phyloP scores from a whole-genome alignment of 1,140 invertebrate species.

The Scaptomyza hsui region DNA sequence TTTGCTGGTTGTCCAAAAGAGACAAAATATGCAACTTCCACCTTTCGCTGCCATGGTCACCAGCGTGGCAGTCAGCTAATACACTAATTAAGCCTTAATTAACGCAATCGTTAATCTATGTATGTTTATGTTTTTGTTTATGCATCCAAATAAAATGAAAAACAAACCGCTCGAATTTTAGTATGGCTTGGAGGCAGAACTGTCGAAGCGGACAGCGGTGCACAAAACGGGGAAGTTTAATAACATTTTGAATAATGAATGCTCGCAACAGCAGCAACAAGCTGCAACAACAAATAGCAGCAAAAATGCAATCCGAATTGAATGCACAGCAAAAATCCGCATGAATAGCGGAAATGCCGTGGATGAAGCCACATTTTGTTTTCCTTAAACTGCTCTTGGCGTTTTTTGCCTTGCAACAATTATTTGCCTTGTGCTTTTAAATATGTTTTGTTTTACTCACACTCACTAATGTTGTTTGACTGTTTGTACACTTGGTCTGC shows the following conservation, averaged over 20 bases:
- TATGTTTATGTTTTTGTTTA: not conserved
- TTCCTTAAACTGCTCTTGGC: constrained; percentile 45
- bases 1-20: constrained; percentile 38
- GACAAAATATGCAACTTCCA: constrained; percentile 56
- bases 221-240: constrained; percentile 73
- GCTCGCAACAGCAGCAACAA: constrained; percentile 29
- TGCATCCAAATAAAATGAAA: constrained; percentile 32
- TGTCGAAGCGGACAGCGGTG: constrained; percentile 30
- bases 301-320: constrained; percentile 43
- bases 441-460: constrained; percentile 18
- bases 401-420: constrained; percentile 30
- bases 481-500: not conserved
- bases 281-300: constrained; percentile 30
- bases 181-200: constrained; percentile 55
- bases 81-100: constrained; percentile 76
- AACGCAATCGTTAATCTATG: constrained; percentile 58
- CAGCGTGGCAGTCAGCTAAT: constrained; percentile 29
- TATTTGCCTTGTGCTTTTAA: constrained; percentile 18
- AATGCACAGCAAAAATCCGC: constrained; percentile 56
- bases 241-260: constrained; percentile 79
- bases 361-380: constrained; percentile 40
- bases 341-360: constrained; percentile 74
- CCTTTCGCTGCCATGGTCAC: constrained; percentile 72
- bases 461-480: not conserved
- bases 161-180: constrained; percentile 38